Evolutionary conservation across 2,113 vertebrate species (phyloP).

Genomic region (Paratilapia polleni): DNA sequence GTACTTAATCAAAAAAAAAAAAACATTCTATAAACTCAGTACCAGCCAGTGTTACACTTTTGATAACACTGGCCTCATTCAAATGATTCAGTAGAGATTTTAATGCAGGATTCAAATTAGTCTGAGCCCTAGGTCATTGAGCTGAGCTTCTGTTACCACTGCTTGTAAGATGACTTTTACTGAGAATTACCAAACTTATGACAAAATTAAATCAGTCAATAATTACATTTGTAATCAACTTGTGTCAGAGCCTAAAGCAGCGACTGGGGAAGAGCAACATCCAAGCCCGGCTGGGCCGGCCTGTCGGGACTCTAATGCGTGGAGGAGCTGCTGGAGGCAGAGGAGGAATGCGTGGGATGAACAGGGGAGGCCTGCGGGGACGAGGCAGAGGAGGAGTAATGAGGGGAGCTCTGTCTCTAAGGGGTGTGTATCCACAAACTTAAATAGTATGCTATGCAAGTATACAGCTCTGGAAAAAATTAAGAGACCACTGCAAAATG

Average conservation of each 20-base stretch:
- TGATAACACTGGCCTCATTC: neutral
- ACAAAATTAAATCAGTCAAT: no score
- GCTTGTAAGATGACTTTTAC: neutral
- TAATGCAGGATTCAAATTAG: neutral
- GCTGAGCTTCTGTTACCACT: neutral
- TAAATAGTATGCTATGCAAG: neutral
- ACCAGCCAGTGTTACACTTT: neutral
- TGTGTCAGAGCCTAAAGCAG: constrained; percentile 92
- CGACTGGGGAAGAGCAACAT: constrained; percentile 98
- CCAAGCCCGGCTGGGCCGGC: constrained; percentile 94
- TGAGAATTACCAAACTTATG: no score
- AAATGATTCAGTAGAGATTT: neutral
- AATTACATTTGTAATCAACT: constrained; percentile 6
- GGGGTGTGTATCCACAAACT: constrained; percentile 81
- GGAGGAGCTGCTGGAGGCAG: constrained; percentile 86
- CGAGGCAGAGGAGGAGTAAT: constrained; percentile 85
- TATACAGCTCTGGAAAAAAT: no score
- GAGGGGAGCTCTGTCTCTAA: constrained; percentile 87
- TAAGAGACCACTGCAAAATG: no score
- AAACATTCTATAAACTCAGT: no score
- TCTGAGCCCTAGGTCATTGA: accelerated
- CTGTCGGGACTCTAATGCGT: constrained; percentile 84
- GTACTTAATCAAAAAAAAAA: no score
- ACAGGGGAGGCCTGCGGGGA: constrained; percentile 86
- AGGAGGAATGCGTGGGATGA: constrained; percentile 87